Percentiles rank a stretch among this genome's conserved stretches.
phyloP scores from a whole-genome alignment of 2,888 invertebrate genomes.

The Anagyrus pseudococci region DNA sequence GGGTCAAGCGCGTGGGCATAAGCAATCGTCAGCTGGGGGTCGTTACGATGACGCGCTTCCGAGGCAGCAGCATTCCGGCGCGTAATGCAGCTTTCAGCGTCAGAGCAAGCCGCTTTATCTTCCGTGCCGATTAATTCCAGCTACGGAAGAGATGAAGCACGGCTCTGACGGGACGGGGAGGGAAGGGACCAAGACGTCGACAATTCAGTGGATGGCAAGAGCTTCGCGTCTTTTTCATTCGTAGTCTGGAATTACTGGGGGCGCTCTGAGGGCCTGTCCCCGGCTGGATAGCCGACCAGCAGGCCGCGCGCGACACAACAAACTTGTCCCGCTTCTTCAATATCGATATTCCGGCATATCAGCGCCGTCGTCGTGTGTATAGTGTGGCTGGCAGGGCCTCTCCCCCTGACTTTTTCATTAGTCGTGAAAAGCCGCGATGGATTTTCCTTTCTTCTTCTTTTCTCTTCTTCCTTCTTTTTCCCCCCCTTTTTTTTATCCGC shows the following conservation, averaged over 20 bases:
- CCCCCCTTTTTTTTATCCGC: no score
- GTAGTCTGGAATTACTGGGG: conserved; percentile 25
- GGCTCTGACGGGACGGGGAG: background rate
- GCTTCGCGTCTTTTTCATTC: conserved; percentile 45
- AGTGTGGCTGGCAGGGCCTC: background rate
- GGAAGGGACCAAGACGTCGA: conserved; percentile 41
- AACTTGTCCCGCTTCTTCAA: conserved; percentile 1
- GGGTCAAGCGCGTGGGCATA: background rate
- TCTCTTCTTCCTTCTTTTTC: no score
- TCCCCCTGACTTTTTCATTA: background rate
- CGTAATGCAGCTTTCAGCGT: conserved; percentile 53
- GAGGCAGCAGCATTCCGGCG: conserved; percentile 46
- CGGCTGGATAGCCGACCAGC: background rate
- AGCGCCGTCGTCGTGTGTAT: background rate
- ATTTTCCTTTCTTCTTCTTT: background rate
- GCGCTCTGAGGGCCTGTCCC: background rate
- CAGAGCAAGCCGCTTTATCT: conserved; percentile 48
- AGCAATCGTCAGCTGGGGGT: conserved; percentile 30
- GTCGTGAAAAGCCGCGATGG: background rate
- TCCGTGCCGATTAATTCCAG: conserved; percentile 49
- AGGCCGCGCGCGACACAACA: background rate
- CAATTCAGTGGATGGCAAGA: conserved; percentile 21
- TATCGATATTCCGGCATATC: conserved; percentile 10
- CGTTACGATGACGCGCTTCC: conserved; percentile 26
- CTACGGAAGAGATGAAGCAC: conserved; percentile 24